Evolutionary conservation across 2,888 invertebrate genomes (phyloP).

Genomic region (Endomychus coccineus): DNA sequence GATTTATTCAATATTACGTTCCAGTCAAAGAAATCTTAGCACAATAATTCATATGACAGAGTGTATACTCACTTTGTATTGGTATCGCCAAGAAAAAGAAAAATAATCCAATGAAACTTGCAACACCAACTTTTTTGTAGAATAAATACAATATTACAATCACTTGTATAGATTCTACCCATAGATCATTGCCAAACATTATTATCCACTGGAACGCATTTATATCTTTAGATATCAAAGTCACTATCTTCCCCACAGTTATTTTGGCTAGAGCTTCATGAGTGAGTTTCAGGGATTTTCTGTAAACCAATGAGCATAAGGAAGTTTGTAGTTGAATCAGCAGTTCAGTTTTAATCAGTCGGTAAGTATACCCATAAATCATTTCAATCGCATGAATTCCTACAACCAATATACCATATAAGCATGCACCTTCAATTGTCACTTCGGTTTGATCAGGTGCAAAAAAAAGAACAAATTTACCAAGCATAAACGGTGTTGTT

Average conservation of each 20-base stretch:
- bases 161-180: slow-evolving; percentile 84
- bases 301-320: slow-evolving; percentile 72
- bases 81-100: slow-evolving; percentile 45
- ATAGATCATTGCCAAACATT: slow-evolving; percentile 82
- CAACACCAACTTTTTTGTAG: slow-evolving; percentile 50
- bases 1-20: too few relatives aligned
- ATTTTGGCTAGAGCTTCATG: slow-evolving; percentile 58
- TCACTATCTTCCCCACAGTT: slow-evolving; percentile 67
- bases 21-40: too few relatives aligned
- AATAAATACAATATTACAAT: slow-evolving; percentile 72
- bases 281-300: slow-evolving; percentile 49
- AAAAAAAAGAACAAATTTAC: slow-evolving; percentile 31
- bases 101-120: slow-evolving; percentile 49
- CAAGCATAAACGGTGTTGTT: slow-evolving; percentile 26
- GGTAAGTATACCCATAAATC: slow-evolving; percentile 65
- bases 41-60: too few relatives aligned
- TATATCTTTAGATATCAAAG: slow-evolving; percentile 88
- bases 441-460: slow-evolving; percentile 23
- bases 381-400: slow-evolving; percentile 51
- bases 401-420: slow-evolving; percentile 66
- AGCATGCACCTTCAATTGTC: slow-evolving; percentile 49
- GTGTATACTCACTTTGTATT: slow-evolving; percentile 42
- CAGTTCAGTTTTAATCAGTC: slow-evolving; percentile 71
- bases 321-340: slow-evolving; percentile 76
- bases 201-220: slow-evolving; percentile 81